Percentiles rank a stretch among this genome's conserved stretches.
Conservation (phyloP, 2,888 invertebrate genomes). For the Coelinius sp. region DNA sequence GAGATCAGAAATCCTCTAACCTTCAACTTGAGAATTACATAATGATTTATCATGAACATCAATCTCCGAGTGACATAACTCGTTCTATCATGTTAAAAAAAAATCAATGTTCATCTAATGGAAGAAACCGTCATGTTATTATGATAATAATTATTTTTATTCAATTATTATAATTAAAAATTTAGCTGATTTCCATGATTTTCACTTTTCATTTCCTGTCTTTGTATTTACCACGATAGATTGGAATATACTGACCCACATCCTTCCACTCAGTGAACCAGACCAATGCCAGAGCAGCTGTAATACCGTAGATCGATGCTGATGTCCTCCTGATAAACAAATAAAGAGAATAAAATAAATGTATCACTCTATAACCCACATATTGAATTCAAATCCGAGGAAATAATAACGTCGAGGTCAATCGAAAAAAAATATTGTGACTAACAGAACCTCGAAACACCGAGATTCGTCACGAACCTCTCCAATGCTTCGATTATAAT, state of each 20-base stretch:
- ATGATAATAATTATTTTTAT: too few species aligned
- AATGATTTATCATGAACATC: too few species aligned
- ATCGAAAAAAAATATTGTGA: neutral
- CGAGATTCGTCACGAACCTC: neutral
- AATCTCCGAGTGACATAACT: too few species aligned
- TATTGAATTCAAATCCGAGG: neutral
- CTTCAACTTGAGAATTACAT: too few species aligned
- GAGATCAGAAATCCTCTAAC: too few species aligned
- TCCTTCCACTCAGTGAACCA: constrained; percentile 60
- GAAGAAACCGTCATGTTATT: too few species aligned
- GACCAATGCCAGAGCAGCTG: constrained; percentile 45
- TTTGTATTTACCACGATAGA: constrained; percentile 56
- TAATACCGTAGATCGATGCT: constrained; percentile 48
- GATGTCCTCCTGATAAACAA: constrained; percentile 54
- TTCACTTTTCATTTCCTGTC: constrained; percentile 20
- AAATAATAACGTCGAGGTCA: neutral
- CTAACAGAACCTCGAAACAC: neutral
- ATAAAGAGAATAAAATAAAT: neutral
- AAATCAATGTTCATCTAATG: too few species aligned
- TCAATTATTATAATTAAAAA: too few species aligned
- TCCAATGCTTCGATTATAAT: neutral
- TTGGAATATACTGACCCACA: constrained; percentile 57
- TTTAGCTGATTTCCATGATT: too few species aligned
- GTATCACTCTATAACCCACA: neutral
- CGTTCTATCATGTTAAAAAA: too few species aligned